Base-by-base conservation (phyloP, 2,888 invertebrate genomes). In the Trisateles emortualis region DNA sequence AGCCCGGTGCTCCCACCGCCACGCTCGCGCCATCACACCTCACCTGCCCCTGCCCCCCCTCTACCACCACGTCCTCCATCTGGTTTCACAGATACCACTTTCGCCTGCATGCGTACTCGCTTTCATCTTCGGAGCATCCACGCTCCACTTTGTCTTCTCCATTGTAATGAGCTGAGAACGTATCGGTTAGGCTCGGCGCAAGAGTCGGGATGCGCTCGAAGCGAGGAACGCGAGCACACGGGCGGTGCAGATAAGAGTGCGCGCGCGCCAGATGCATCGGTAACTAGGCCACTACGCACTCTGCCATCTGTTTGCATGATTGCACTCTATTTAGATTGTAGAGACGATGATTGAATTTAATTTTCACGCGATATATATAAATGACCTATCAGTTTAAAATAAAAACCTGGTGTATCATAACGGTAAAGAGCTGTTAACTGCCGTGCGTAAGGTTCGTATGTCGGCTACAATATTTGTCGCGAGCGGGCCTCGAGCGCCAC, bases 401-500 rank as follows among this genome's bases (percentile, higher is more conserved):
- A 68, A 68, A 74, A 56, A 51, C 54, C 58, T 54, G 41, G 64
- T 64, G 65, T 73, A 72, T 72, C 56, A 66, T 71, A 73, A 74
- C 73, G 67, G 73, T 58, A 41, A 68, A 58, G 69, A 71, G 64
- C 72, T 73, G 79, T 79, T 83, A 79, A 84, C 83, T 72, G 79
- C 69, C 67, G 75, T 74, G 70, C 73, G 83, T 84, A 81, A 87
- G 84, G 78, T 78, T 86, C 83, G 83, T 81, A 79, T 84, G 83
- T 84, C 84, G 76, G 84, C 78, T 85, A 83, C 81, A 81, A 84
- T 90, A 88, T 84, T n/a, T 90, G 89, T 90, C 91, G 86, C 86
- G 86, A 78, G 81, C 91, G 90, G 90, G 91, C 90, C 91, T 90
- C 90, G 88, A 76, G 79, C 80, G 83, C 86, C 85, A 81, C 87